Base-by-base conservation (phyloP, 2,888 invertebrate species). In the Neuroscelio doddi region DNA sequence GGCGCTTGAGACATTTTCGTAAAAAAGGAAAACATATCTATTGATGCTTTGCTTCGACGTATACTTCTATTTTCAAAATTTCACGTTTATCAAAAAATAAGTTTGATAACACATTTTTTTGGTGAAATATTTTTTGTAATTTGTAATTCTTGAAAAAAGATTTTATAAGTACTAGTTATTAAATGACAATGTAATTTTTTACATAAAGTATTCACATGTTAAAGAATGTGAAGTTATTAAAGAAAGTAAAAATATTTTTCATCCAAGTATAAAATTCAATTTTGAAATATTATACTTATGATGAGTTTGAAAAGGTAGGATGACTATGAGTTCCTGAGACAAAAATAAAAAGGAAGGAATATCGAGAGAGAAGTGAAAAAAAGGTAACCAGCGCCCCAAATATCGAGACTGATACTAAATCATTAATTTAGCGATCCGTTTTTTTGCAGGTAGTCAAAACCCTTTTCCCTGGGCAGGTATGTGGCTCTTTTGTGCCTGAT, bases 351-450 rank as follows among this genome's bases (percentile, higher is more conserved):
- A 34, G 42, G 51, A 47, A 46, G 17, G 56, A 59, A 41, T 12
- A 21, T 24, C n/a, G n/a, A n/a, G 45, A 21, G 49, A 32, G 26
- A 24, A 50, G 49, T n/a, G n/a, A n/a, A n/a, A n/a, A n/a, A n/a
- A n/a, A 12, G 36, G 24, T 24, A 24, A 26, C 27, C 7, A 49
- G 57, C 64, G 73, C 76, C 78, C 77, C 72, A 73, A 71, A 70
- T 74, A 77, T 76, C 75, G 77, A 76, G 74, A 79, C 80, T 79
- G 80, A 81, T 80, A 77, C 79, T 83, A 82, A 83, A 83, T 83
- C 83, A 83, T 84, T 83, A 84, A 83, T 83, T 83, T 83, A 73
- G 74, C 65, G 61, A 55, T 56, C 55, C 69, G 57, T 64, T 68
- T 68, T 69, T 69, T 65, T 68, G 64, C 81, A 83, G 83, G 83